Evolutionary conservation across 2,797 vertebrate genomes (phyloP), one percentile per base, ranked within the genome.

Genomic region (Enteromius afrohamiltoni): DNA sequence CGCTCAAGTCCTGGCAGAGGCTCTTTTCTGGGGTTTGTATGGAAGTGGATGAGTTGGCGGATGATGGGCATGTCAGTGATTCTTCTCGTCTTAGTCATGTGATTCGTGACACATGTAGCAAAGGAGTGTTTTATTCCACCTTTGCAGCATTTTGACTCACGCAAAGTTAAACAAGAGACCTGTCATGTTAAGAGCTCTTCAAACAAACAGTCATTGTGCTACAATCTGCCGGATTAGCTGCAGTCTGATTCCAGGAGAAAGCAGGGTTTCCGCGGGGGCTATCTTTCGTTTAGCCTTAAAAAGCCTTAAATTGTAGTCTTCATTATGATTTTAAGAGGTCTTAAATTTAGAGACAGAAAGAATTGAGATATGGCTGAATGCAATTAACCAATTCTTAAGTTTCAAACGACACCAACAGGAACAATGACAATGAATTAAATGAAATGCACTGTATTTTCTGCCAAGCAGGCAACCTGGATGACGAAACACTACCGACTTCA

Each of bases 61-160:
- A 75, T 17, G 6, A 76, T 37, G 3, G 31, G 49, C 49, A 74
- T 75, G 51, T 75, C 73, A 37, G n/a, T 40, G 51, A 76, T 76
- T 76, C 51, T 8, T 76, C 34, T 58, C 13, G 3, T 58, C n/a
- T 53, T 76, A 76, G 51, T 55, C 51, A 58, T 58, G 31, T 76
- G 51, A 23, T 58, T 23, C 1, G 0, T 17, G 31, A 76, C n/a
- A 11, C 0, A 1, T 29, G 26, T 23, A 23, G 31, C 21, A 10
- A 23, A 0, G 37, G 29, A 53, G 10, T 16, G 31, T 40, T 73
- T 73, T 26, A 23, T 51, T 31, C 9, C 29, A 34, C 17, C 13
- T 75, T 40, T 23, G 29, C 6, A 13, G 3, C 21, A 17, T 40
- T 40, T 55, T 75, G 31, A 58, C 51, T 75, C 51, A 4, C 23